Conservation (phyloP, 2,113 vertebrate species). For the Physeter macrocephalus region DNA sequence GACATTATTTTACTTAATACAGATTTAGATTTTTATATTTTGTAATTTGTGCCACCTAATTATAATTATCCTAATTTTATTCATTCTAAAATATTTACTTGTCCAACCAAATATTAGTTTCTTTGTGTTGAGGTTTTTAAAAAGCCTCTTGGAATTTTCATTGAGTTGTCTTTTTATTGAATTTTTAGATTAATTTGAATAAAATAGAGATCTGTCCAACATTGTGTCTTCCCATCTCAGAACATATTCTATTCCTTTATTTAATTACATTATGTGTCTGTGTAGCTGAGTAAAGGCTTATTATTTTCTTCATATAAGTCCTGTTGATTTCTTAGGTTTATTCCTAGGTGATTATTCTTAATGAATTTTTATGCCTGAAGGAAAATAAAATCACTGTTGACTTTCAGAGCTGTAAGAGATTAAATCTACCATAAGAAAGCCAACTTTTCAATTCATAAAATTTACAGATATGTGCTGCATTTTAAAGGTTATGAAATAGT, state of each 20-base stretch:
- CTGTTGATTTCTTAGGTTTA: not conserved
- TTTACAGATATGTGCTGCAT: not conserved
- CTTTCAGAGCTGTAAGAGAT: not conserved
- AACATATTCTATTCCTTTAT: not conserved
- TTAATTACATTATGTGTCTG: not conserved
- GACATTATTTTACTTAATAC: not conserved
- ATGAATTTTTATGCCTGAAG: not conserved
- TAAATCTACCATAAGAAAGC: not conserved
- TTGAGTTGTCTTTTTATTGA: not conserved
- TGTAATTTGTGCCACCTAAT: not conserved
- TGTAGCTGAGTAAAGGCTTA: not conserved
- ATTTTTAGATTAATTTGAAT: not conserved
- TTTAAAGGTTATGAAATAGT: constrained; percentile 17
- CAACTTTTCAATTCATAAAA: not conserved
- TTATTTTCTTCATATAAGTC: not conserved
- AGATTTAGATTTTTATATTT: constrained; percentile 3
- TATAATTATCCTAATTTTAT: not conserved
- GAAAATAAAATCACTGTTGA: not conserved
- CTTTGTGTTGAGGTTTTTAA: not conserved
- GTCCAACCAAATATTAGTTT: not conserved
- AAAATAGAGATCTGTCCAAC: not conserved
- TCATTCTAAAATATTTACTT: not conserved
- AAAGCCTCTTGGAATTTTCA: not conserved
- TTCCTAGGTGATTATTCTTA: not conserved
- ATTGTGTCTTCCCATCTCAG: not conserved